phyloP scores from a whole-genome alignment of 2,888 invertebrate genomes.

The Endotricha flammealis region DNA sequence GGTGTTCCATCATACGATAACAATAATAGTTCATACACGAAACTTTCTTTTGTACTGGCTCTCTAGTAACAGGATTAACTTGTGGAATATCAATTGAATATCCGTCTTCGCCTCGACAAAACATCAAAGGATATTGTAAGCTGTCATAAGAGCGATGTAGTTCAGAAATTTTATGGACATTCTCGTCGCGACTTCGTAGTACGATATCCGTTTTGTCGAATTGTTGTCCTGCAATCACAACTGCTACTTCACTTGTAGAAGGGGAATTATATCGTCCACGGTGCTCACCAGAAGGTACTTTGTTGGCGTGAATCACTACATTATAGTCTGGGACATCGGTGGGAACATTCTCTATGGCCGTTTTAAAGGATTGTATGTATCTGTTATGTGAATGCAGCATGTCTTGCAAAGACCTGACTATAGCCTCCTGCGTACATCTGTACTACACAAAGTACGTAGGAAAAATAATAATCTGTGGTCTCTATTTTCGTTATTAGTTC shows the following conservation, averaged over 20 bases:
- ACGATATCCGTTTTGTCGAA: slow-evolving; percentile 27
- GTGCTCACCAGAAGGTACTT: slow-evolving; percentile 23
- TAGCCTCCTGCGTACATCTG: too few relatives aligned
- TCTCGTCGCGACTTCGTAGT: slow-evolving; percentile 18
- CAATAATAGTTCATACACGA: slow-evolving; percentile 22
- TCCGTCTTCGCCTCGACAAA: slow-evolving; percentile 25
- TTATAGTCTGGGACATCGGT: slow-evolving; percentile 20
- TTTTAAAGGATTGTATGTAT: slow-evolving; percentile 24
- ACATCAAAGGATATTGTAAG: slow-evolving; percentile 26
- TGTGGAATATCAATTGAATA: slow-evolving; percentile 23
- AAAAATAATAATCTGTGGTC: too few relatives aligned
- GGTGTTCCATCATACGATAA: slow-evolving; percentile 19
- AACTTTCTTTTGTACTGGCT: slow-evolving; percentile 21
- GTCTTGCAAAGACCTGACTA: slow-evolving; percentile 23
- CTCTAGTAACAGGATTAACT: slow-evolving; percentile 17
- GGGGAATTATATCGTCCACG: slow-evolving; percentile 25
- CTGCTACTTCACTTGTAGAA: slow-evolving; percentile 25
- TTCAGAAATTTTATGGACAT: slow-evolving; percentile 23
- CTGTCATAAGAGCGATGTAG: slow-evolving; percentile 26
- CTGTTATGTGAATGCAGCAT: slow-evolving; percentile 23
- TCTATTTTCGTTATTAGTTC: too few relatives aligned
- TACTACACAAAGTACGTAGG: too few relatives aligned
- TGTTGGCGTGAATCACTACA: slow-evolving; percentile 24
- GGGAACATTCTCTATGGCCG: slow-evolving; percentile 23
- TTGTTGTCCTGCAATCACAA: slow-evolving; percentile 25